Percentiles rank a stretch among this genome's conserved stretches.
phyloP scores from a whole-genome alignment of 2,888 invertebrate species.

The Ophioninae sp. region DNA sequence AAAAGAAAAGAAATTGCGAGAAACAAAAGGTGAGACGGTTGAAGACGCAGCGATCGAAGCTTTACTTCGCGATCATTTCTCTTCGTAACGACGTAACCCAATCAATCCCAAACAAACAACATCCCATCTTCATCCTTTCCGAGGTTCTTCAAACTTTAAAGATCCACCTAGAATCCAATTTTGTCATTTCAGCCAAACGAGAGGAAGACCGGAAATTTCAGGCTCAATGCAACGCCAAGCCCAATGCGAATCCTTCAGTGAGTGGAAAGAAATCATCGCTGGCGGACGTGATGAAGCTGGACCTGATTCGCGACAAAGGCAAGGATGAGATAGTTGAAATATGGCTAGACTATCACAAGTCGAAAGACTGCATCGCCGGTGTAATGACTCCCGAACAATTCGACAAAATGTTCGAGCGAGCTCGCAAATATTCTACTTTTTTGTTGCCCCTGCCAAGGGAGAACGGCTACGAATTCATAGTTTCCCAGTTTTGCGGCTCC shows the following conservation, averaged over 20 bases:
- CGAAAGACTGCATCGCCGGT: slow-evolving; percentile 90
- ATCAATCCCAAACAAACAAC: neutral
- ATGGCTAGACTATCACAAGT: slow-evolving; percentile 91
- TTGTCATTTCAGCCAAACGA: slow-evolving; percentile 73
- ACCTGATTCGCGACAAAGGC: slow-evolving; percentile 87
- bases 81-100: neutral
- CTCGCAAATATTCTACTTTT: slow-evolving; percentile 86
- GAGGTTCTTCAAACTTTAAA: no score
- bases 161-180: neutral
- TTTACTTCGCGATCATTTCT: neutral
- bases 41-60: neutral
- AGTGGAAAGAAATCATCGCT: slow-evolving; percentile 79
- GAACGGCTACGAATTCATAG: slow-evolving; percentile 93
- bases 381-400: slow-evolving; percentile 85
- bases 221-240: slow-evolving; percentile 70
- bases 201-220: slow-evolving; percentile 70
- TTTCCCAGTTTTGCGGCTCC: slow-evolving; percentile 88
- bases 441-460: slow-evolving; percentile 90
- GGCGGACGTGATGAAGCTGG: slow-evolving; percentile 89
- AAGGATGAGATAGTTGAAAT: slow-evolving; percentile 88
- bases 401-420: slow-evolving; percentile 83
- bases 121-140: no score
- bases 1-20: slow-evolving; percentile 74
- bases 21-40: slow-evolving; percentile 67
- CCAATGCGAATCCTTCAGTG: slow-evolving; percentile 3